phyloP scores from a whole-genome alignment of 1,140 invertebrate species.

The Drosophila serrata region DNA sequence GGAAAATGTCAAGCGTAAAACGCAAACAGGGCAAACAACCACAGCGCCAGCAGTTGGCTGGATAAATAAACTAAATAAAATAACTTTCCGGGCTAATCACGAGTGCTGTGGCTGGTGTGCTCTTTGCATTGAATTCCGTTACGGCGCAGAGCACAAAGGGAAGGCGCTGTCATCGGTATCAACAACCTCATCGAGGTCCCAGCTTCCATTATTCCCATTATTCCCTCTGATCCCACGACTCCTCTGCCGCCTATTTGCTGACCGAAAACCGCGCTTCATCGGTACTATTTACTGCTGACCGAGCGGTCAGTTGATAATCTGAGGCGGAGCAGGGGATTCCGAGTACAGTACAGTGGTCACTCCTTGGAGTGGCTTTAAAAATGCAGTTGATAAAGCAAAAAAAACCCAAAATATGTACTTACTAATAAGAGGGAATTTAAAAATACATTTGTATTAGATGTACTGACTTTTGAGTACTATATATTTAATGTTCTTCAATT shows the following conservation, averaged over 20 bases:
- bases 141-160: constrained; percentile 32
- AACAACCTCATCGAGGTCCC: constrained; percentile 46
- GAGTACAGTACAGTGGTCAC: neutral
- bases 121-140: constrained; percentile 22
- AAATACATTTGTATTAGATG: neutral
- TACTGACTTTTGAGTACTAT: neutral
- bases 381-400: neutral
- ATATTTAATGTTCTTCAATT: neutral
- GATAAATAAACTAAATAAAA: constrained; percentile 59
- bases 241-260: constrained; percentile 23
- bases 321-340: neutral
- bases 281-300: constrained; percentile 67
- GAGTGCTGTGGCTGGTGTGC: constrained; percentile 17
- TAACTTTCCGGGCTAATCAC: constrained; percentile 55
- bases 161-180: constrained; percentile 34
- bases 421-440: neutral
- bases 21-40: constrained; percentile 20
- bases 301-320: constrained; percentile 16
- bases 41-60: constrained; percentile 13
- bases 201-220: neutral
- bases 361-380: neutral
- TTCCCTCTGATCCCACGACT: constrained; percentile 2
- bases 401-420: neutral
- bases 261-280: constrained; percentile 42
- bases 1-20: constrained; percentile 47